These are phyloP conservation scores for Oryctes rhinoceros DNA, from an alignment of 1,140 invertebrate genomes.

Conservation along the genomic window DNA sequence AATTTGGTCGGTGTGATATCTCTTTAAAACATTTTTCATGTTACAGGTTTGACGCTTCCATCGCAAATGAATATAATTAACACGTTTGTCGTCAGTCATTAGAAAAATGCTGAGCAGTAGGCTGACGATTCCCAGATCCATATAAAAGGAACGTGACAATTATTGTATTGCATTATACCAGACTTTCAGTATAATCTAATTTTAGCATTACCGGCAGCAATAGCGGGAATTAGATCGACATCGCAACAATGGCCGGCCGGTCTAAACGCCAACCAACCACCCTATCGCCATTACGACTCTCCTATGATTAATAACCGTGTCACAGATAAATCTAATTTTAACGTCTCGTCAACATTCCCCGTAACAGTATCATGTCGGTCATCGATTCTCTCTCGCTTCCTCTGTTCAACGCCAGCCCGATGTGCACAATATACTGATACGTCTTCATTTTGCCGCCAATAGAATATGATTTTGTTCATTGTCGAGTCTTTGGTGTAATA, in stretches of 20 bases:
- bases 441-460: not conserved
- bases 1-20: no score
- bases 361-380: constrained; percentile 22
- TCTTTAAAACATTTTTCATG: no score
- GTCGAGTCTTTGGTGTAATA: no score
- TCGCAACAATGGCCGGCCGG: not conserved
- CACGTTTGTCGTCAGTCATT: not conserved
- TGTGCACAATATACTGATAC: not conserved
- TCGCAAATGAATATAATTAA: not conserved
- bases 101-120: not conserved
- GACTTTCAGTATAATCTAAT: not conserved
- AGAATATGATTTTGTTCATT: no score
- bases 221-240: constrained; percentile 9
- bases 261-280: not conserved
- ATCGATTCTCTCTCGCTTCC: not conserved
- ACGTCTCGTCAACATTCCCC: constrained; percentile 20
- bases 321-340: constrained; percentile 35
- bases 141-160: not conserved
- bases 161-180: not conserved
- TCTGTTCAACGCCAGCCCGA: not conserved
- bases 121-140: not conserved
- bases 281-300: constrained; percentile 1
- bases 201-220: not conserved
- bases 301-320: constrained; percentile 22
- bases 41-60: no score